These are phyloP conservation scores for Anoplopoma fimbria DNA, from an alignment of 2,113 vertebrate genomes.

Conservation along the genomic window DNA sequence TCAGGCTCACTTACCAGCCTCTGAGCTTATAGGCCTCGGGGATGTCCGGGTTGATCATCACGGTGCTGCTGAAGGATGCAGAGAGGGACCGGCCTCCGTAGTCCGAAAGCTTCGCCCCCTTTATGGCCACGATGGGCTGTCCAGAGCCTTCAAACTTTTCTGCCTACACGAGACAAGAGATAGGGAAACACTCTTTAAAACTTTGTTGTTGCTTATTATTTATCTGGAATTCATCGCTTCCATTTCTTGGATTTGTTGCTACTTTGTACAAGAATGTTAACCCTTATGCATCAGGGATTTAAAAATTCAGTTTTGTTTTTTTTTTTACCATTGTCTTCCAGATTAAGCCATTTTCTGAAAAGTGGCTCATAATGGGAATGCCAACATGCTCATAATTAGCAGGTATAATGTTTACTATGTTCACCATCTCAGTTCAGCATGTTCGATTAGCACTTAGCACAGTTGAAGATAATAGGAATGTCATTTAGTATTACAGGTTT, in stretches of 20 bases:
- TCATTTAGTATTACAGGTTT: background rate
- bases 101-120: conserved; percentile 94
- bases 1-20: conserved; percentile 88
- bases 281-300: background rate
- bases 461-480: background rate
- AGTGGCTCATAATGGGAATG: background rate
- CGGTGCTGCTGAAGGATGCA: conserved; percentile 91
- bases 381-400: background rate
- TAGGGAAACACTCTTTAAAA: background rate
- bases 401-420: background rate
- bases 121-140: conserved; percentile 94
- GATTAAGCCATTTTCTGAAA: background rate
- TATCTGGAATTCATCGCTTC: background rate
- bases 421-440: background rate
- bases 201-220: background rate
- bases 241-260: background rate
- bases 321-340: background rate
- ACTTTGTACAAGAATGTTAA: background rate
- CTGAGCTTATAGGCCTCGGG: conserved; percentile 95
- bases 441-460: background rate
- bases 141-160: conserved; percentile 94
- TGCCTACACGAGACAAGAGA: conserved; percentile 83
- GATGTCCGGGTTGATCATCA: conserved; percentile 96
- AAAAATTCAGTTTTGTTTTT: too few species aligned
- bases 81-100: conserved; percentile 96